Percentiles rank a stretch among this genome's conserved stretches.
Evolutionary conservation across 2,113 vertebrate genomes (phyloP).

Genomic region (Lipotes vexillifer): DNA sequence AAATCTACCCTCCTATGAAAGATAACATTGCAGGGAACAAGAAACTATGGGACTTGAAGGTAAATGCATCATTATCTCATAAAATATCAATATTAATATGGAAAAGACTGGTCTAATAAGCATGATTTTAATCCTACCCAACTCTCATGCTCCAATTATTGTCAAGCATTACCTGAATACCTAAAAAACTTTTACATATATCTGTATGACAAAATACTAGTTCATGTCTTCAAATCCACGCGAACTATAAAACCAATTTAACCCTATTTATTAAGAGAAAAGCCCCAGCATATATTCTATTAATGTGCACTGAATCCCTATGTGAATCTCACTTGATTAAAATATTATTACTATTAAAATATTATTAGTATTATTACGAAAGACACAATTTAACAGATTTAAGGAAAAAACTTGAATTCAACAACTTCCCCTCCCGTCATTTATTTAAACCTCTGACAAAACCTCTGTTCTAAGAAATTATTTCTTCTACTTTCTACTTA

Average conservation of each 20-base stretch:
- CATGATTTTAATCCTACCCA: neutral
- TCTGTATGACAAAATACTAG: neutral
- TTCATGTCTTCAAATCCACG: neutral
- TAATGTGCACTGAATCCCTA: neutral
- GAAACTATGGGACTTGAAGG: neutral
- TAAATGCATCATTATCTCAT: neutral
- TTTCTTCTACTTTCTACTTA: slow-evolving; percentile 26
- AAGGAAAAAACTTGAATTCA: neutral
- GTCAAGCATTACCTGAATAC: neutral
- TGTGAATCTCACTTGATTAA: neutral
- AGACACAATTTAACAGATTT: neutral
- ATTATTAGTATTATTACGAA: neutral
- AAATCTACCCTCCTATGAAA: neutral
- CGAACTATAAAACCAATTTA: neutral
- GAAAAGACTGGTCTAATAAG: neutral
- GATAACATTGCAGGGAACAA: neutral
- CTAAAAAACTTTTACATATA: neutral
- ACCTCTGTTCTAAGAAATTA: slow-evolving; percentile 13
- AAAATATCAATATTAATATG: neutral
- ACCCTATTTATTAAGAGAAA: neutral
- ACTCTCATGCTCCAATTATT: neutral
- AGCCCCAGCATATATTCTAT: neutral
- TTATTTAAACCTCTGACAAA: neutral
- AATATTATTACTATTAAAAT: neutral
- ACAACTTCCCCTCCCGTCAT: neutral